Evolutionary conservation across 2,888 invertebrate species (phyloP), one percentile per base, ranked within the genome.

Genomic region (Empis livida): DNA sequence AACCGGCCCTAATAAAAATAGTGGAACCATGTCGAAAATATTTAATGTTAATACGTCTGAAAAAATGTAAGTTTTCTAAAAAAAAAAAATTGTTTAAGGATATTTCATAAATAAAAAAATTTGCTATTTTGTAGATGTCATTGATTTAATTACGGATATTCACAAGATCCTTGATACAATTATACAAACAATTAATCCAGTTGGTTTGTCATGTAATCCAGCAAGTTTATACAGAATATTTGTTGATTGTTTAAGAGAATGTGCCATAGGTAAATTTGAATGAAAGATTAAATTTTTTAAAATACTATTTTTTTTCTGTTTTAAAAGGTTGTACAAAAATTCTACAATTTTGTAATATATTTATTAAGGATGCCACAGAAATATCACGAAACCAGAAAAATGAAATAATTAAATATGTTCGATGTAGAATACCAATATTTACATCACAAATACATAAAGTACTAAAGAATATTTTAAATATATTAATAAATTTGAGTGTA

Each of bases 341-440:
- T 35, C 63, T 80, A 44, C 71, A 79, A 48, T 68, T 81, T 35
- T 81, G 80, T 65, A 79, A 80, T 60, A 66, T 81, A 51, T 81
- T 79, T 60, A 74, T 78, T 16, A 77, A 77, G 60, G 72, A 77
- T 55, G 79, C 78, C 59, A 67, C 73, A 37, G 77, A 78, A 56
- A 64, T 81, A 50, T 72, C 77, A 9, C 70, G 75, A 49, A 75
- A 76, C 53, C 81, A 82, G 58, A 71, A 79, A 52, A 75, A 80
- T 58, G 79, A 80, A 63, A 79, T 82, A 20, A 77, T 81, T 49
- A 73, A 77, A 58, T 80, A 79, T 61, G 76, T 79, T 35, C 77
- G 78, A 59, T 76, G 78, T 23, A 73, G 80, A 50, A 69, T 81
- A 49, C 80, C 80, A n/a, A 71, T 79, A 44, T 79, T 81, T 56